A percentile compares a stretch with the other conserved stretches of the same genome.
These are phyloP conservation scores for Eulemur albifrons DNA, from an alignment of 2,797 vertebrate species.

Conservation along the genomic window DNA sequence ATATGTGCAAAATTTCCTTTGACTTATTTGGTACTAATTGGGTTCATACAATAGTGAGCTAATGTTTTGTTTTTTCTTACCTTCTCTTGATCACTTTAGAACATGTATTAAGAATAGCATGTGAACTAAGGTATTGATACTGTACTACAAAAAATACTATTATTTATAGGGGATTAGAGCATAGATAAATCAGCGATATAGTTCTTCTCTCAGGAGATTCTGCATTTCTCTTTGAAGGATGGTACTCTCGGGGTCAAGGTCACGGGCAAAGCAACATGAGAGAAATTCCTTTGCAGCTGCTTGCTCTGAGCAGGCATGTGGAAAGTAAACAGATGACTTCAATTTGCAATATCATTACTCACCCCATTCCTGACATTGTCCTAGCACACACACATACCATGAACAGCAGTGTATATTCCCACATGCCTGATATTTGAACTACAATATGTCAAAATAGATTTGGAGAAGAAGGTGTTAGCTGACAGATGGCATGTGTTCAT, in stretches of 20 bases:
- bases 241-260: constrained; percentile 54
- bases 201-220: constrained; percentile 50
- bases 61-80: background rate
- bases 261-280: constrained; percentile 57
- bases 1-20: background rate
- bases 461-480: constrained; percentile 60
- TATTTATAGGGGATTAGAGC: constrained; percentile 50
- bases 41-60: background rate
- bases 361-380: constrained; percentile 54
- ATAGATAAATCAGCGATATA: constrained; percentile 53
- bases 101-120: background rate
- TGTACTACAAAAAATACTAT: constrained; percentile 14
- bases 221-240: constrained; percentile 64
- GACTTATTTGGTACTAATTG: background rate
- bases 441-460: constrained; percentile 63
- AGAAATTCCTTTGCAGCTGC: constrained; percentile 69
- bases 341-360: constrained; percentile 74
- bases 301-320: constrained; percentile 10
- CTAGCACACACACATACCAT: constrained; percentile 1
- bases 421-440: constrained; percentile 60
- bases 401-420: constrained; percentile 56
- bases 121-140: constrained; percentile 42
- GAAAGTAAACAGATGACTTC: constrained; percentile 77
- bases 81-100: background rate
- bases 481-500: constrained; percentile 55